Percentiles rank a stretch among this genome's conserved stretches.
phyloP scores from a whole-genome alignment of 2,888 invertebrate genomes.

The Lepidocyrtoides sp. region DNA sequence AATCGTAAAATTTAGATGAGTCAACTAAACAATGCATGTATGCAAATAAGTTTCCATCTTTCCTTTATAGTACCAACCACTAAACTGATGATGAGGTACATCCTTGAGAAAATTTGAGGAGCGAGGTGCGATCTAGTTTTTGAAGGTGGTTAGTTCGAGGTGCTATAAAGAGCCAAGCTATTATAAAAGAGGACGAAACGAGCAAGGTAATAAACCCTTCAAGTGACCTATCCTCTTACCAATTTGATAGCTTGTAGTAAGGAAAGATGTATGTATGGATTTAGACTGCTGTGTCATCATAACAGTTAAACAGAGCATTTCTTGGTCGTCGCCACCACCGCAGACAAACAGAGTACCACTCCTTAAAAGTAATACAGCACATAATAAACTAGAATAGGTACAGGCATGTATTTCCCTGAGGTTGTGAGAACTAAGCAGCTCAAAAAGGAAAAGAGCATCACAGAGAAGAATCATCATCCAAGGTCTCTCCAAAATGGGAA shows the following conservation, averaged over 20 bases:
- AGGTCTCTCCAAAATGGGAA: slow-evolving; percentile 71
- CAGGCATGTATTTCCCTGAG: not conserved
- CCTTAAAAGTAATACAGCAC: not conserved
- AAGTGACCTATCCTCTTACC: slow-evolving; percentile 27
- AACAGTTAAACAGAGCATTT: not conserved
- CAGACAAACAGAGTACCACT: not conserved
- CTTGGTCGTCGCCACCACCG: slow-evolving; percentile 36
- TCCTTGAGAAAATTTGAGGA: slow-evolving; percentile 11
- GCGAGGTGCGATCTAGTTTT: not conserved
- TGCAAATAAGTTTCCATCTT: slow-evolving; percentile 39
- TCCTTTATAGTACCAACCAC: too few species aligned
- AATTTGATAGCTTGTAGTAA: slow-evolving; percentile 56
- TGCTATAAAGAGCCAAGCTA: slow-evolving; percentile 50
- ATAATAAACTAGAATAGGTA: not conserved
- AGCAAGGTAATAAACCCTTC: slow-evolving; percentile 11
- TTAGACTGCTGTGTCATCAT: slow-evolving; percentile 35
- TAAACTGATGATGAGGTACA: slow-evolving; percentile 39
- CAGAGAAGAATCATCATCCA: not conserved
- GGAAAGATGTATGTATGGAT: not conserved
- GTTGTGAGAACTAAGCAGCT: not conserved
- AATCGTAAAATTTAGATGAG: slow-evolving; percentile 36
- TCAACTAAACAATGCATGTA: not conserved
- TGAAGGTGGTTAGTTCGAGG: slow-evolving; percentile 24
- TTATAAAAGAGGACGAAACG: not conserved
- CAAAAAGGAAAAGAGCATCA: not conserved